Evolutionary conservation across 2,113 vertebrate species (phyloP).

Genomic region (Condylura cristata): DNA sequence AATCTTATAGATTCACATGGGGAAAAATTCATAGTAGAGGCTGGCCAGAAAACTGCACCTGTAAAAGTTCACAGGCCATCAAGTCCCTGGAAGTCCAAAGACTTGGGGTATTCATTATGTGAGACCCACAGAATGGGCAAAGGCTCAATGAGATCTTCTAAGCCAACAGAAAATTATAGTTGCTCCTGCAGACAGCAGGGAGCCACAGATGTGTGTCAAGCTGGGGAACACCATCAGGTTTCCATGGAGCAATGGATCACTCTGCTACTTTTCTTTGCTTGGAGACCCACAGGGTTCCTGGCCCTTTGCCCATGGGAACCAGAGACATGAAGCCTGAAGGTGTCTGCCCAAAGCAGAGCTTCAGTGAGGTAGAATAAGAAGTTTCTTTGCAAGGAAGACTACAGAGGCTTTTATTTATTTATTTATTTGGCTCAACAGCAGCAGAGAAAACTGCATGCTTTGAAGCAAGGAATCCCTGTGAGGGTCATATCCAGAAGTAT

Average conservation of each 20-base stretch:
- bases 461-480: neutral
- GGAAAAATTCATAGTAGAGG: neutral
- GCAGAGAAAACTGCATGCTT: neutral
- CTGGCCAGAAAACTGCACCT: neutral
- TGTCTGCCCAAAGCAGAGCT: neutral
- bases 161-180: neutral
- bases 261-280: neutral
- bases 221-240: neutral
- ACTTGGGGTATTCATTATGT: neutral
- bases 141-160: neutral
- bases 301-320: neutral
- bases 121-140: neutral
- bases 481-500: neutral
- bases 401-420: neutral
- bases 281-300: neutral
- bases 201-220: neutral
- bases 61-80: neutral
- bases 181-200: neutral
- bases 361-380: neutral
- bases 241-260: neutral
- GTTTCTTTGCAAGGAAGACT: neutral
- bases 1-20: neutral
- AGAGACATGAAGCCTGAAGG: neutral
- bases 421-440: neutral
- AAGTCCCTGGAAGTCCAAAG: too few relatives aligned